phyloP scores from a whole-genome alignment of 2,113 vertebrate species.

The Pyxicephalus adspersus region DNA sequence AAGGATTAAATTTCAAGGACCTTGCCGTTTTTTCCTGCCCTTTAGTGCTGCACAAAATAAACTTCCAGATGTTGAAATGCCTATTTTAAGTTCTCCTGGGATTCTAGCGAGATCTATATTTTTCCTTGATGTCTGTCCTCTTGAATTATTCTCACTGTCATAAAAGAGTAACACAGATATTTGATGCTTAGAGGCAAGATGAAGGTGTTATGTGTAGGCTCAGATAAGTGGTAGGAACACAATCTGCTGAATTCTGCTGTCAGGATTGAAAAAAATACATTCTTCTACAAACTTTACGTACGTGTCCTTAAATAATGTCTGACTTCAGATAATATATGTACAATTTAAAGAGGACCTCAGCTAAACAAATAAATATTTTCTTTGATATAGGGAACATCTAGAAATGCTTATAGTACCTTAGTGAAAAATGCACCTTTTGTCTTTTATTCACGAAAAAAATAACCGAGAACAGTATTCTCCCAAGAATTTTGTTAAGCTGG shows the following conservation, averaged over 20 bases:
- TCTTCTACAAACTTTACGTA: not conserved
- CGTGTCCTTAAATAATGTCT: too few species aligned
- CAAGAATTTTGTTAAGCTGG: too few species aligned
- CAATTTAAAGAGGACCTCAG: too few species aligned
- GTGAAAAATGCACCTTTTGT: too few species aligned
- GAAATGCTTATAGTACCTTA: too few species aligned
- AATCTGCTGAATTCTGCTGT: not conserved
- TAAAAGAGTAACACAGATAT: not conserved
- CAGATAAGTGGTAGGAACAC: not conserved
- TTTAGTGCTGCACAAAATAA: conserved; percentile 7
- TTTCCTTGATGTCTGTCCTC: conserved; percentile 23
- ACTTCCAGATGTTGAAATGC: conserved; percentile 25
- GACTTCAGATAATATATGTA: too few species aligned
- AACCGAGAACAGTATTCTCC: too few species aligned
- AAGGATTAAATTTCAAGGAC: conserved; percentile 3
- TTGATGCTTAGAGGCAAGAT: not conserved
- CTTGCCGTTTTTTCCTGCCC: not conserved
- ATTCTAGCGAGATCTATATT: conserved; percentile 28
- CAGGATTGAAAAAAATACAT: not conserved
- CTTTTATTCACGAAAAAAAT: too few species aligned
- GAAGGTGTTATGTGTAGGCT: conserved; percentile 23
- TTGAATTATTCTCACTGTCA: conserved; percentile 32
- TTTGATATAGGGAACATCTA: too few species aligned
- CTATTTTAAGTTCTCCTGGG: conserved; percentile 4
- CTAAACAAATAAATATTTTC: too few species aligned